Percentiles rank a stretch among this genome's conserved stretches.
Conservation (phyloP, 2,888 invertebrate genomes). For the Tribolium freemani region DNA sequence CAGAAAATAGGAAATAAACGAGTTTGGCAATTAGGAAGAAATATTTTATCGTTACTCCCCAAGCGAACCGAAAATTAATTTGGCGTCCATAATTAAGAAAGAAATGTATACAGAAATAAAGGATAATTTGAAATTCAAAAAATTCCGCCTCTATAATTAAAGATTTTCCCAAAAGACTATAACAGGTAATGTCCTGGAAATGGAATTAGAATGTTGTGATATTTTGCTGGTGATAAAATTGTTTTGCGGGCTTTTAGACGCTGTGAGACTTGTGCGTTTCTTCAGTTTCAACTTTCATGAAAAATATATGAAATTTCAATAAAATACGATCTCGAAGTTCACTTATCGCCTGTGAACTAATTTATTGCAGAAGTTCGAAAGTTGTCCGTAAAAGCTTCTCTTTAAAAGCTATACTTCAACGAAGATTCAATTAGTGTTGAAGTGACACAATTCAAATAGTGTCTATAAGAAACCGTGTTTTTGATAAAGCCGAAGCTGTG, state of each 20-base stretch:
- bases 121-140: neutral
- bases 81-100: no score
- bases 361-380: constrained; percentile 22
- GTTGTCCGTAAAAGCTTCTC: constrained; percentile 23
- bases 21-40: neutral
- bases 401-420: constrained; percentile 27
- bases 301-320: constrained; percentile 27
- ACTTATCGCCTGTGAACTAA: constrained; percentile 29
- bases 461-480: neutral
- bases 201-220: neutral
- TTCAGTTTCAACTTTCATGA: constrained; percentile 2
- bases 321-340: constrained; percentile 15
- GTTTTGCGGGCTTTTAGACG: neutral
- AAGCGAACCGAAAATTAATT: neutral
- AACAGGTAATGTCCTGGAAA: neutral
- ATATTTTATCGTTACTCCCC: neutral
- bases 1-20: neutral
- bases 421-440: constrained; percentile 29
- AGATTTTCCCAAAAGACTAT: neutral
- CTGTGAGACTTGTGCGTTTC: neutral
- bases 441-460: neutral
- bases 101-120: no score
- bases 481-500: neutral
- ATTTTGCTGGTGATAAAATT: no score
- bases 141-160: neutral